phyloP scores from a whole-genome alignment of 2,888 invertebrate genomes.

The Polydrusus tereticollis region DNA sequence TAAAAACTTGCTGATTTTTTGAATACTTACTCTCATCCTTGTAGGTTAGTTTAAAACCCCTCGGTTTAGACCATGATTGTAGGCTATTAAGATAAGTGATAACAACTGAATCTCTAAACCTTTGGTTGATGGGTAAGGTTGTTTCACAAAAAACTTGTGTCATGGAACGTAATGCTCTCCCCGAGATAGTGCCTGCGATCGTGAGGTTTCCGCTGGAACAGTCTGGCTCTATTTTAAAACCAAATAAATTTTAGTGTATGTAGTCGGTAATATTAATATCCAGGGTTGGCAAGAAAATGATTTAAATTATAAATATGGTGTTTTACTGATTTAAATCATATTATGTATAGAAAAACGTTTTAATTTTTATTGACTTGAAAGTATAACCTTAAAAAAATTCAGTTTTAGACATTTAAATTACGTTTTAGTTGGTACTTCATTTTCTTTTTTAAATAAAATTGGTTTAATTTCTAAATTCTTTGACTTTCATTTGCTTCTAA shows the following conservation, averaged over 20 bases:
- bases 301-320: too few relatives aligned
- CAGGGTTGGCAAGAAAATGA: too few relatives aligned
- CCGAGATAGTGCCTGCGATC: background rate
- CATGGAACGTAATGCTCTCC: background rate
- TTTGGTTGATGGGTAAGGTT: constrained; percentile 64
- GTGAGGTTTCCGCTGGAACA: constrained; percentile 5
- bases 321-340: too few relatives aligned
- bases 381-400: too few relatives aligned
- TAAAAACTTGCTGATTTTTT: too few relatives aligned
- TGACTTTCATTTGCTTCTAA: too few relatives aligned
- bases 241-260: background rate
- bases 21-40: constrained; percentile 69
- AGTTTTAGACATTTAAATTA: too few relatives aligned
- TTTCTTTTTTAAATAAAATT: too few relatives aligned
- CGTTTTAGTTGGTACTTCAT: too few relatives aligned
- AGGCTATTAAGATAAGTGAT: constrained; percentile 73
- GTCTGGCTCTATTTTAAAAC: background rate
- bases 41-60: constrained; percentile 75
- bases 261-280: background rate
- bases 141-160: constrained; percentile 67
- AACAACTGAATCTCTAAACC: constrained; percentile 62
- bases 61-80: constrained; percentile 65
- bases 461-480: too few relatives aligned
- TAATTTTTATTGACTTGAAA: too few relatives aligned
- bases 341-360: too few relatives aligned